Evolutionary conservation across 2,797 vertebrate genomes (phyloP).

Genomic region (Pseudochirops corinnae): DNA sequence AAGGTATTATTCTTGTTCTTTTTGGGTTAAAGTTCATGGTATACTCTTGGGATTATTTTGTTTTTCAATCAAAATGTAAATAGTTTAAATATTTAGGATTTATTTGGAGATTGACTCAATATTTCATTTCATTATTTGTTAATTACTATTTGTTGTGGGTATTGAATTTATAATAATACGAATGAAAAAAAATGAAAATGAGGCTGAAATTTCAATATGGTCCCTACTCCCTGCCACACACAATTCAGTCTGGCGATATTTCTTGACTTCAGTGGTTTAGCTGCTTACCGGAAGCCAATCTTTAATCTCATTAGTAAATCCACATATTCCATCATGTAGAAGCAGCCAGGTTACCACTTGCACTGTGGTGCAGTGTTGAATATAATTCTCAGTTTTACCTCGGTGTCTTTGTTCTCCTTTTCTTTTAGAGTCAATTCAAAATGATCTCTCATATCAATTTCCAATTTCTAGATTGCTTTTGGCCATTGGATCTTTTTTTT

Average conservation of each 20-base stretch:
- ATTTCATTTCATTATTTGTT: conserved; percentile 10
- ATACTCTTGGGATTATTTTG: not conserved
- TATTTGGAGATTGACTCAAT: conserved; percentile 3
- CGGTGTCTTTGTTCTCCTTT: not conserved
- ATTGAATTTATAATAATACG: not conserved
- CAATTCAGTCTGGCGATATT: conserved; percentile 52
- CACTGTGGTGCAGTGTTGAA: conserved; percentile 20
- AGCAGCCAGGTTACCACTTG: conserved; percentile 20
- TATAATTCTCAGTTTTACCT: conserved; percentile 48
- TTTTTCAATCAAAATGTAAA: conserved; percentile 1
- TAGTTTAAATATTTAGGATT: not conserved
- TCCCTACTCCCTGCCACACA: conserved; percentile 19
- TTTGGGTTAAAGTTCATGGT: not conserved
- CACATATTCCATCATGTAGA: conserved; percentile 39
- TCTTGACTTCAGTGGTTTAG: conserved; percentile 48
- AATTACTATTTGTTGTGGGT: not conserved
- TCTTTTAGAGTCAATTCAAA: conserved; percentile 47
- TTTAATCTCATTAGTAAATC: conserved; percentile 44
- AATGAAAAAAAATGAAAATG: conserved; percentile 8
- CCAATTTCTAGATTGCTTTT: conserved; percentile 50
- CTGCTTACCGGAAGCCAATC: conserved; percentile 47
- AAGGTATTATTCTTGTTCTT: not conserved
- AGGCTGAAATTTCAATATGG: conserved; percentile 45
- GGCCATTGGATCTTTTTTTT: not conserved
- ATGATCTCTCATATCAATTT: not conserved